A percentile compares a stretch with the other conserved stretches of the same genome.
These are phyloP conservation scores for Plectus sambesii DNA, from an alignment of 1,140 invertebrate genomes.

Conservation along the genomic window DNA sequence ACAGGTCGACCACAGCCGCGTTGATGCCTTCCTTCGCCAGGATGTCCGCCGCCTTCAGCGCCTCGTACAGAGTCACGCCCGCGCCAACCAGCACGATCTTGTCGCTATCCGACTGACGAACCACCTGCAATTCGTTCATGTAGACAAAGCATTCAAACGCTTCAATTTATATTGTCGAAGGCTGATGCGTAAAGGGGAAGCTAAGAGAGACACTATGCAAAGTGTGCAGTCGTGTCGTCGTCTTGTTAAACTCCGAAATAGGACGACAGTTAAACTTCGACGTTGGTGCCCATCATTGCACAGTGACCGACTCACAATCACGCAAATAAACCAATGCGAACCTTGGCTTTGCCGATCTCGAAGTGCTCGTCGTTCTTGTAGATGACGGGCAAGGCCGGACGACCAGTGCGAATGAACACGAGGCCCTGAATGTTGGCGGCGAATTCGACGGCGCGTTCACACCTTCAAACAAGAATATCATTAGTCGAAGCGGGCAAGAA, in stretches of 20 bases:
- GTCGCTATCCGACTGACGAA: constrained; percentile 63
- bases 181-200: background rate
- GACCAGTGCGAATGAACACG: constrained; percentile 85
- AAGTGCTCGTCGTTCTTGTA: constrained; percentile 78
- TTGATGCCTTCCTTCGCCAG: constrained; percentile 56
- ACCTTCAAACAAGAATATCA: too few relatives aligned
- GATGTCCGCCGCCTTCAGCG: constrained; percentile 67
- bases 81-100: constrained; percentile 72
- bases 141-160: too few relatives aligned
- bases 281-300: too few relatives aligned
- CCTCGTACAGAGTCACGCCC: constrained; percentile 83
- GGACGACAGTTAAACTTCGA: too few relatives aligned
- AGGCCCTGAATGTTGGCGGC: constrained; percentile 90
- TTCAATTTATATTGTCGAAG: too few relatives aligned
- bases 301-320: too few relatives aligned
- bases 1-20: constrained; percentile 36
- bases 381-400: constrained; percentile 73
- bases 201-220: background rate
- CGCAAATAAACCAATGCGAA: constrained; percentile 26
- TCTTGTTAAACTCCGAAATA: too few relatives aligned
- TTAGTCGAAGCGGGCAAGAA: too few relatives aligned
- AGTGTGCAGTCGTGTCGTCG: constrained; percentile 13
- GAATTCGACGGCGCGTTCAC: constrained; percentile 81
- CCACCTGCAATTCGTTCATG: constrained; percentile 54
- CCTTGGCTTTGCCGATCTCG: constrained; percentile 56